Base-by-base conservation (phyloP, 2,797 vertebrate species). In the Sibirionetta formosa region DNA sequence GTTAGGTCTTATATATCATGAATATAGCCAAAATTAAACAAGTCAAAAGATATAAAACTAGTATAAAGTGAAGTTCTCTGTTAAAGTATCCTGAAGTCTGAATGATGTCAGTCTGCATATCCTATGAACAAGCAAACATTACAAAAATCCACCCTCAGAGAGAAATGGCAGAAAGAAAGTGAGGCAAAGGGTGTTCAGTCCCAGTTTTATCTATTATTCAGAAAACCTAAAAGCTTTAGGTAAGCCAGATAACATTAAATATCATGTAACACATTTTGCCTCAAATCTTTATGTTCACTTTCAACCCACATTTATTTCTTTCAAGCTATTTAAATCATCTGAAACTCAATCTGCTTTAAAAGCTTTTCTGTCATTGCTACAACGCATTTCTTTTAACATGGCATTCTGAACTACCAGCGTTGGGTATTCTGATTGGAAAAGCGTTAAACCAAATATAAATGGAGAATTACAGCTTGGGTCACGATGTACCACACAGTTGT, bases 401-500 rank as follows among this genome's bases (percentile, higher is more conserved):
- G 35, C 14, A 14, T 11, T 48, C 35, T 44, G 46, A 66, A 38
- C 26, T 14, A 81, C 54, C n/a, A 35, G 24, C 5, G 31, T 3
- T 56, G 33, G 27, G 5, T 11, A 12, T 19, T 86, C n/a, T 17
- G 24, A 36, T 4, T 44, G 51, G 27, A 36, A 40, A 4, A 78
- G 56, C 0, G 0, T 44, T 38, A 14, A 4, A 5, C 11, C 33
- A 50, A 40, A 7, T 31, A 6, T 3, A 26, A 64, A 51, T n/a
- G 9, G 29, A 72, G 24, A 81, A 33, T 29, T 48, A 18, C 29
- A 48, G 5, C 13, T n/a, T 11, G 13, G 44, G 50, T 64, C 31
- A 6, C 1, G 1, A 23, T 11, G 22, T 15, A 4, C n/a, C 1
- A 0, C 3, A 29, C 0, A 3, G 46, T 8, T 36, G 22, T 20